These are phyloP conservation scores for Sardinella longiceps DNA, from an alignment of 2,797 vertebrate genomes.

Conservation along the genomic window DNA sequence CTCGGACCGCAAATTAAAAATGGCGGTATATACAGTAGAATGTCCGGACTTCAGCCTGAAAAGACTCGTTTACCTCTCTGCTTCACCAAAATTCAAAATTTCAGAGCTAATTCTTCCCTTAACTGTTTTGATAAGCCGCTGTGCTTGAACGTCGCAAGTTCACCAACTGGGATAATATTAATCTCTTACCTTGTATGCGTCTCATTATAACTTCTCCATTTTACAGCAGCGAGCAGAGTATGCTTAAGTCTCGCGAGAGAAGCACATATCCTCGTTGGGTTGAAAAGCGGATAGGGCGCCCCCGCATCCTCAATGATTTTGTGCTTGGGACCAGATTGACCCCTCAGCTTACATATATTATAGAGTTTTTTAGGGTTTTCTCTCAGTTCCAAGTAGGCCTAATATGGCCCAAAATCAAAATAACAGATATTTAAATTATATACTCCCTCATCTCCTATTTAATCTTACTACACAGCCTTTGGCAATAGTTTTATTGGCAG, in stretches of 20 bases:
- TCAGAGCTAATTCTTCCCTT: neutral
- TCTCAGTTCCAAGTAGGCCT: too few relatives aligned
- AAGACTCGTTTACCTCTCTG: constrained; percentile 42
- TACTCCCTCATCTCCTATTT: too few relatives aligned
- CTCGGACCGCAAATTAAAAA: constrained; percentile 80
- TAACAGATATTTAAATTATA: too few relatives aligned
- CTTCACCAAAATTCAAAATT: neutral
- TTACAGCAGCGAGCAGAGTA: constrained; percentile 75
- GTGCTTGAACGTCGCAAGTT: constrained; percentile 23
- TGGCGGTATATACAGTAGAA: constrained; percentile 80
- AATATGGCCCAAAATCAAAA: too few relatives aligned
- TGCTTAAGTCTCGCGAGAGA: constrained; percentile 75
- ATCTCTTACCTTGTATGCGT: constrained; percentile 78
- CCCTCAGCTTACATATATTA: neutral
- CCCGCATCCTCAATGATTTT: constrained; percentile 9
- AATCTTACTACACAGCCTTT: too few relatives aligned
- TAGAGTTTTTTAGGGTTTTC: too few relatives aligned
- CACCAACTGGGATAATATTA: constrained; percentile 49
- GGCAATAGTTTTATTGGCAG: too few relatives aligned
- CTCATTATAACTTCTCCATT: constrained; percentile 83
- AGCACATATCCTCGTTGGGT: neutral
- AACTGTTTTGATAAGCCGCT: neutral
- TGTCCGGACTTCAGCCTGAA: constrained; percentile 63
- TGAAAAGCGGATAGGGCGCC: constrained; percentile 26
- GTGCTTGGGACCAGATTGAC: neutral